Evolutionary conservation across 2,113 vertebrate genomes (phyloP), one percentile per base, ranked within the genome.

Genomic region (Hyaena hyaena): DNA sequence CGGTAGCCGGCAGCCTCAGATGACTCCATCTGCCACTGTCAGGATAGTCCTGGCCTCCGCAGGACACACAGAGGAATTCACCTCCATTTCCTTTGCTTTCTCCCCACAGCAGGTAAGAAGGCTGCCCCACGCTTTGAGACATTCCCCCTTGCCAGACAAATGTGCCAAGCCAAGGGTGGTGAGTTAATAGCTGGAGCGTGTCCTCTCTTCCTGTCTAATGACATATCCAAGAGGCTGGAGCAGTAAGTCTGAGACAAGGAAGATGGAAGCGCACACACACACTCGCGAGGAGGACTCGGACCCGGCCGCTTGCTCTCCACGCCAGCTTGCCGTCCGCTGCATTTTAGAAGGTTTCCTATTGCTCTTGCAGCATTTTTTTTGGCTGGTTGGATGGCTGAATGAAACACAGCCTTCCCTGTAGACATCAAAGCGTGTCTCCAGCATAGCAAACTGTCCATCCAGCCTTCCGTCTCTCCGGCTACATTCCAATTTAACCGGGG

Each of bases 401-500:
- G 91, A 94, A 97, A 95, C 96, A 84, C 97, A 98, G 87, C 97
- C 96, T 96, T 98, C 96, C 94, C 96, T n/a, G 96, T 97, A 98
- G 98, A 98, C 98, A 98, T 98, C 98, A 98, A 98, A 99, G 98
- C 97, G 76, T 98, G 97, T 98, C 98, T 98, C 93, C 97, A 97
- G 98, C 97, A 28, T 71, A 93, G 98, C 98, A 98, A 98, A 98
- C 98, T 98, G 98, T 97, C 97, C 98, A 82, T 63, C 94, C 98
- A 94, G 98, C 97, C 98, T 98, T 97, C 77, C 95, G 98, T 98
- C 98, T 98, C 98, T 98, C 98, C 97, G 97, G 98, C 92, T 93
- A 96, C 98, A 97, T 99, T 99, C 98, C 98, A 99, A 97, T 98
- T 98, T 97, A 98, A 98, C 98, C 92, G 31, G 97, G 98, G 96